Evolutionary conservation across 1,140 invertebrate species (phyloP).

Genomic region (Tetramorium simillimum): DNA sequence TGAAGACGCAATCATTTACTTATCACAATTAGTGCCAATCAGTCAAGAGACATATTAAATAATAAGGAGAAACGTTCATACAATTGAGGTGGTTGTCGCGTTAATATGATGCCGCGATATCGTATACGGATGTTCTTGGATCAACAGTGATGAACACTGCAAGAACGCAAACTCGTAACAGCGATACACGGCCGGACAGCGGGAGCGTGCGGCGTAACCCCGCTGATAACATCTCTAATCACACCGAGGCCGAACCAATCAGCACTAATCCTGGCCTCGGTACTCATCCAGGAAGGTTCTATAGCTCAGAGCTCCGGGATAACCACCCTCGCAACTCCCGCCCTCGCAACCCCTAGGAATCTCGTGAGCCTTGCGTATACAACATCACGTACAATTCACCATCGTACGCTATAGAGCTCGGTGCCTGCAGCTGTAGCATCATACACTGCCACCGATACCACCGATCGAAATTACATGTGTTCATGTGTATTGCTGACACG

Average conservation of each 20-base stretch:
- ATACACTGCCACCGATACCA: constrained; percentile 77
- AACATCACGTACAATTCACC: constrained; percentile 77
- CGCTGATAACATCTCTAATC: constrained; percentile 85
- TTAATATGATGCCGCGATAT: constrained; percentile 21
- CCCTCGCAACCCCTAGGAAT: constrained; percentile 68
- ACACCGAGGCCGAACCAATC: constrained; percentile 84
- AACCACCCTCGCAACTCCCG: constrained; percentile 70
- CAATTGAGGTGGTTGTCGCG: not conserved
- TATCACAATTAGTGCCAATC: not conserved
- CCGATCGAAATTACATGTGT: constrained; percentile 83
- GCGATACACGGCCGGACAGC: constrained; percentile 74
- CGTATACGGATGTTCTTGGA: constrained; percentile 19
- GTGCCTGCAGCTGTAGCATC: constrained; percentile 71
- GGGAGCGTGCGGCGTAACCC: constrained; percentile 80
- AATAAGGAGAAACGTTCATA: not conserved
- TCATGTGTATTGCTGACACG: constrained; percentile 79
- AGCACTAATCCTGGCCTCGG: constrained; percentile 83
- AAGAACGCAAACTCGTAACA: constrained; percentile 82
- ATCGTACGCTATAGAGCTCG: constrained; percentile 61
- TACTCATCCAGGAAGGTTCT: constrained; percentile 80
- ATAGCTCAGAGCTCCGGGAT: constrained; percentile 79
- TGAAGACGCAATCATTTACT: not conserved
- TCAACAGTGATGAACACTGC: constrained; percentile 54
- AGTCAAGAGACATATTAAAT: not conserved
- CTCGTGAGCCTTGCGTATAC: constrained; percentile 78